These are phyloP conservation scores for Bactericera cockerelli DNA, from an alignment of 1,140 invertebrate species.

Conservation along the genomic window DNA sequence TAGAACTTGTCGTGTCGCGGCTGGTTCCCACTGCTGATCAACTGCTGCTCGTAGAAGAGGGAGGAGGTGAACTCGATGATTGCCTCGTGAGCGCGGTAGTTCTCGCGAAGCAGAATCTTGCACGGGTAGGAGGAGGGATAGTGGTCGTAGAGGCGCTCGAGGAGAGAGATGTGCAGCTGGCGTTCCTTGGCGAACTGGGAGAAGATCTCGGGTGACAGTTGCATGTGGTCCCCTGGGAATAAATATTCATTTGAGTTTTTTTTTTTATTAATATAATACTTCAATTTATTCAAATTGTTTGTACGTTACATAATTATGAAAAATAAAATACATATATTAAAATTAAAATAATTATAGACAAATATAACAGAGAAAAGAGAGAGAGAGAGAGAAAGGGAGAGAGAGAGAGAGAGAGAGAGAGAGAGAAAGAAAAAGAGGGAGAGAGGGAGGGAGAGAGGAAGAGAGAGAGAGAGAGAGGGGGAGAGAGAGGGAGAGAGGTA, in stretches of 20 bases:
- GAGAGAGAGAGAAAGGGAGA: slow-evolving; percentile 52
- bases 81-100: slow-evolving; percentile 69
- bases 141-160: slow-evolving; percentile 64
- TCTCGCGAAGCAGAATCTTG: slow-evolving; percentile 69
- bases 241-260: slow-evolving; percentile 62
- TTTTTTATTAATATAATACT: too few species aligned
- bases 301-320: too few species aligned
- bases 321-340: too few species aligned
- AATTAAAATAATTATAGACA: too few species aligned
- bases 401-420: slow-evolving; percentile 61
- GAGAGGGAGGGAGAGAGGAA: slow-evolving; percentile 63
- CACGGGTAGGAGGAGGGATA: slow-evolving; percentile 60
- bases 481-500: too few species aligned
- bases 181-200: slow-evolving; percentile 60
- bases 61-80: slow-evolving; percentile 69
- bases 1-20: slow-evolving; percentile 48
- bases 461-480: too few species aligned
- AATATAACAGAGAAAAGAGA: too few species aligned
- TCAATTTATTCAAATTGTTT: too few species aligned
- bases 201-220: slow-evolving; percentile 58
- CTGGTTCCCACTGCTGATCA: slow-evolving; percentile 52
- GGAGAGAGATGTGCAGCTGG: slow-evolving; percentile 57
- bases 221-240: slow-evolving; percentile 39
- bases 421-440: slow-evolving; percentile 43
- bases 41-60: slow-evolving; percentile 63